phyloP scores from a whole-genome alignment of 2,888 invertebrate genomes.

The Pardosa pseudoannulata region DNA sequence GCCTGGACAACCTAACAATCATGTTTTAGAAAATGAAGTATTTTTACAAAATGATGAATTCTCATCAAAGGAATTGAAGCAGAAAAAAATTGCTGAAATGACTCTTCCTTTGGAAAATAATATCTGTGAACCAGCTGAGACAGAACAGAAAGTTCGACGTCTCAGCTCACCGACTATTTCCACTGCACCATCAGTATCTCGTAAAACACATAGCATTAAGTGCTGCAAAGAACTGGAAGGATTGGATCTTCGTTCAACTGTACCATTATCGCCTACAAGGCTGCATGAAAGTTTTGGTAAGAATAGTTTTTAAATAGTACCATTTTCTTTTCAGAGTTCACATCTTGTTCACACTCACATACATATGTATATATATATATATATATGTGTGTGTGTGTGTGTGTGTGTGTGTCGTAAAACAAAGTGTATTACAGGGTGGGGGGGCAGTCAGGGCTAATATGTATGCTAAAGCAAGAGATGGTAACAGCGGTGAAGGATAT shows the following conservation, averaged over 20 bases:
- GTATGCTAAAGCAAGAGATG: no score
- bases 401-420: no score
- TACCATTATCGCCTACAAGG: constrained; percentile 74
- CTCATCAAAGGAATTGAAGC: not conserved
- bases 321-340: no score
- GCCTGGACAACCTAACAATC: not conserved
- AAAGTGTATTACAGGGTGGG: no score
- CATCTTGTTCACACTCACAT: no score
- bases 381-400: no score
- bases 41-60: constrained; percentile 21
- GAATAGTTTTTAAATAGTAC: not conserved
- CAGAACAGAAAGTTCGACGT: constrained; percentile 58
- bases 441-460: no score
- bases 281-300: constrained; percentile 69
- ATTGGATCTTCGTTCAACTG: constrained; percentile 73
- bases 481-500: no score
- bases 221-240: constrained; percentile 73
- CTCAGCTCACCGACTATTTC: constrained; percentile 73
- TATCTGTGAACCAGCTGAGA: not conserved
- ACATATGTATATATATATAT: no score
- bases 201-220: constrained; percentile 67
- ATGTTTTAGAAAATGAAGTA: constrained; percentile 20
- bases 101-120: constrained; percentile 14
- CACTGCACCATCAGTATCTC: constrained; percentile 26
- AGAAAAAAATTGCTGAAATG: not conserved